Base-by-base conservation (phyloP, 2,888 invertebrate genomes). In the Tenodera sinensis region DNA sequence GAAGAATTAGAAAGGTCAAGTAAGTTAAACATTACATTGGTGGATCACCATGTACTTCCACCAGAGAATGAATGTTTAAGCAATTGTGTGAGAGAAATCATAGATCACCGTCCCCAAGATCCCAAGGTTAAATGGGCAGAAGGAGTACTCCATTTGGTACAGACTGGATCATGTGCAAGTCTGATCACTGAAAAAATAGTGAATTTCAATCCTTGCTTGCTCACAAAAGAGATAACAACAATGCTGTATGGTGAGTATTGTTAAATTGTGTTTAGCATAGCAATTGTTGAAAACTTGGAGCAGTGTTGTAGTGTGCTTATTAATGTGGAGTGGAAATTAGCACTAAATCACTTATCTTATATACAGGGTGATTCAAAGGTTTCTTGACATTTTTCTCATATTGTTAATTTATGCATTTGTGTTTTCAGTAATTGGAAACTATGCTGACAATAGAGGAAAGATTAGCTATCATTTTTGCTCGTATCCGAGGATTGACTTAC, bases 181-280 rank as follows among this genome's bases (percentile, higher is more conserved):
- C 82, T 87, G 6, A 83, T 87, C 1, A 30, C 82, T 4, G 28
- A 83, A 14, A 30, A 87, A 87, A 71, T 87, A 14, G 3, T 82
- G n/a, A 8, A 28, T n/a, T 15, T 28, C 81, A 14, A 71, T 14
- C 83, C 82, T 12, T 15, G 27, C 20, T 7, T 87, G 42, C 14
- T 87, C 0, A 34, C 28, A 12, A 9, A 3, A 27, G 82, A 87
- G 15, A 27, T 83, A 25, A 83, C 87, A n/a, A 27, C 25, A 7
- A 30, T 87, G 34, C n/a, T 87, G n/a, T 87, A 87, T 83, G 87
- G 87, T 87, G 54, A 87, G 87, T 71, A 71, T 25, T 15, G 54
- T 47, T 8, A 34, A 25, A n/a, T 8, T 20, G 54, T 6, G 15
- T 54, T 71, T 71, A 71, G 54, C 54, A 54, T 54, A 54, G 34